A percentile compares a stretch with the other conserved stretches of the same genome.
Conservation (phyloP, 2,113 vertebrate genomes). For the Etia nguti region DNA sequence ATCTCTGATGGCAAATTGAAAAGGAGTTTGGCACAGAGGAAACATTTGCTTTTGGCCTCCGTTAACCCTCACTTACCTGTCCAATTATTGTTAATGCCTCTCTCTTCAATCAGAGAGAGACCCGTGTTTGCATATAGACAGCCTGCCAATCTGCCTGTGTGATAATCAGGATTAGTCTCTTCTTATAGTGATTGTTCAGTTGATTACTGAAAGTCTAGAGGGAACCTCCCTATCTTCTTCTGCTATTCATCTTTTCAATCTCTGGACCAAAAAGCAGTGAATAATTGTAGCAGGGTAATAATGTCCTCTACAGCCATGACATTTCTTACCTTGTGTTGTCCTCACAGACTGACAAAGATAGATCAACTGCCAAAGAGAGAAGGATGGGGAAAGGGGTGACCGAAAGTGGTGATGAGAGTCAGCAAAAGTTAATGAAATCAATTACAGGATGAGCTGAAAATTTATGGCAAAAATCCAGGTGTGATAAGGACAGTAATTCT, state of each 20-base stretch:
- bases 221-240: background rate
- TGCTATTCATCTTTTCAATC: constrained; percentile 1
- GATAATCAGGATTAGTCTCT: constrained; percentile 29
- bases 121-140: background rate
- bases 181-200: background rate
- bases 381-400: background rate
- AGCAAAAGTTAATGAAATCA: constrained; percentile 37
- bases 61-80: constrained; percentile 30
- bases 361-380: background rate
- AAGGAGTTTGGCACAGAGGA: constrained; percentile 29
- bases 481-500: constrained; percentile 16
- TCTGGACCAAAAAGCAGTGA: background rate
- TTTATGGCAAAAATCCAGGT: constrained; percentile 1
- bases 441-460: constrained; percentile 40
- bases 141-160: background rate
- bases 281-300: background rate
- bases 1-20: constrained; percentile 48
- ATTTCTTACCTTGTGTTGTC: background rate
- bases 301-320: constrained; percentile 9
- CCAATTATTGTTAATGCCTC: constrained; percentile 9
- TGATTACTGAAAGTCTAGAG: constrained; percentile 28
- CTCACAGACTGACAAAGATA: background rate
- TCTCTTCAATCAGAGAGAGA: background rate
- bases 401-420: background rate
- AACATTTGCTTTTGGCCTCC: constrained; percentile 28